Base-by-base conservation (phyloP, 2,888 invertebrate species). In the Pristionchus maxplancki region DNA sequence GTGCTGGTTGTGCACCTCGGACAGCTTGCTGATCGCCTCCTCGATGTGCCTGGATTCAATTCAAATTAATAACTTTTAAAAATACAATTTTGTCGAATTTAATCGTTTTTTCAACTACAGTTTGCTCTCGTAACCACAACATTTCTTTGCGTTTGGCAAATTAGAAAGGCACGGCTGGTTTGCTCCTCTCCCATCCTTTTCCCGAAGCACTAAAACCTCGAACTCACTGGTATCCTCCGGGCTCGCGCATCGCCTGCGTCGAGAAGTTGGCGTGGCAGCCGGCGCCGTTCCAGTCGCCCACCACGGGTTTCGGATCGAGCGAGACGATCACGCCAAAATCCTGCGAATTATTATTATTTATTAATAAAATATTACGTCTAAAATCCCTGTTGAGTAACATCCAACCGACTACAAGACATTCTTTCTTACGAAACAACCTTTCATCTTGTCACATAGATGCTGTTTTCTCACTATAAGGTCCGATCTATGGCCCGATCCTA, bases 251-350 rank as follows among this genome's bases (percentile, higher is more conserved):
- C 50, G 96, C 96, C 94, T 97, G 96, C 0, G 98, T 98, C 20
- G 98, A 98, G 96, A 98, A 98, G 95, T 98, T 99, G 89, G 97
- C 97, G 95, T 98, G 98, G 0, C 98, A 98, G 0, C 98, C 98
- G 78, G 98, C 97, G 3, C 97, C 90, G 95, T 98, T 98, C 98
- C 98, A 98, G 95, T 97, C 97, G n/a, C 92, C 93, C 37, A 88
- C 81, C 40, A 88, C 81, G 37, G 88, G 88, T 20, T 88, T 88
- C 37, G 88, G 88, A 62, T 88, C 88, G 24, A 88, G 81, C 3
- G 78, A 81, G 28, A 64, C 88, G 58, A 88, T 48, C 58, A 88
- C 88, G 20, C 88, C 88, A 28, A 81, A 88, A 24, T 88, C 78
- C 86, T 87, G 86, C 3, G 20, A 64, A n/a, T 24, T 24, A n/a